Evolutionary conservation across 1,140 invertebrate species (phyloP).

Genomic region (Orchesella cincta): DNA sequence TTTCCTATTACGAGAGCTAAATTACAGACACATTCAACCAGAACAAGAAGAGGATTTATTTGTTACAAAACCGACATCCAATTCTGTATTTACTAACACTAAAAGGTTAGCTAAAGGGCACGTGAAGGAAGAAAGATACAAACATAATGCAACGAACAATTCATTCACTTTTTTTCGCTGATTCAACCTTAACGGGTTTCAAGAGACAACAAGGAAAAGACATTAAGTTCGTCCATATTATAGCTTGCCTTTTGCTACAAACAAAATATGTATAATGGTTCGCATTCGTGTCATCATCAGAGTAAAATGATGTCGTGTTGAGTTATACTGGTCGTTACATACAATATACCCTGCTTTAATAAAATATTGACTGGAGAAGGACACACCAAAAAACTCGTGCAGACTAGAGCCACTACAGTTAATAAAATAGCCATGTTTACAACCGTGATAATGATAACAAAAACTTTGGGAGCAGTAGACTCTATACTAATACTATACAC

Average conservation of each 20-base stretch:
- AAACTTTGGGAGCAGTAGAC: no score
- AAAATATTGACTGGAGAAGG: neutral
- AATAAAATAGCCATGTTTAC: no score
- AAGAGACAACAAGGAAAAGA: neutral
- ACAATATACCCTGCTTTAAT: neutral
- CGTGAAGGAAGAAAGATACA: neutral
- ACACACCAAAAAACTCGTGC: no score
- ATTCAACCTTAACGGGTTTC: neutral
- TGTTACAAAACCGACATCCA: conserved; percentile 9
- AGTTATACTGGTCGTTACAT: no score
- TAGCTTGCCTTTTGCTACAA: neutral
- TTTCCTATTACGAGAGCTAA: conserved; percentile 47
- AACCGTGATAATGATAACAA: no score
- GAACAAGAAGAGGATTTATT: conserved; percentile 38
- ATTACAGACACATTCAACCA: conserved; percentile 49
- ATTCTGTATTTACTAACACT: conserved; percentile 20
- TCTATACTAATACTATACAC: no score
- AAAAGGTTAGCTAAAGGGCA: conserved; percentile 26
- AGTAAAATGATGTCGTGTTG: neutral
- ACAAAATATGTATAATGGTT: neutral
- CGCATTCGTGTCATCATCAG: neutral
- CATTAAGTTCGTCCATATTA: no score
- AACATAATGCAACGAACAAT: neutral
- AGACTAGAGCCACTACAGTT: no score
- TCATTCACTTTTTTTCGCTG: neutral